Percentiles rank a stretch among this genome's conserved stretches.
phyloP scores from a whole-genome alignment of 2,797 vertebrate species.

The Champsocephalus esox region DNA sequence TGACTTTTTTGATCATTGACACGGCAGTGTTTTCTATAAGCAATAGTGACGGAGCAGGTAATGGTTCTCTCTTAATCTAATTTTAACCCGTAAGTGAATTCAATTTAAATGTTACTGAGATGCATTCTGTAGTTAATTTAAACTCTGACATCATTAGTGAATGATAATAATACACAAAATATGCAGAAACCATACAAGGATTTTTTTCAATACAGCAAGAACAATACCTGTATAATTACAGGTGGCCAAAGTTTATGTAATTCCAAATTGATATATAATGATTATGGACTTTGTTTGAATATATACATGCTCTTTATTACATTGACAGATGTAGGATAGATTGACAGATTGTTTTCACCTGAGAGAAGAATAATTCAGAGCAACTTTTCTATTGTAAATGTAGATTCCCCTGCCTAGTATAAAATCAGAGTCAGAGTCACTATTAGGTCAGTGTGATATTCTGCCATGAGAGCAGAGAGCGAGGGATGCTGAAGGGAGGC shows the following conservation, averaged over 20 bases:
- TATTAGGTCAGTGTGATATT: conserved; percentile 40
- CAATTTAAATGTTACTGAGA: not conserved
- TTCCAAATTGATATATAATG: no score
- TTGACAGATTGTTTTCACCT: conserved; percentile 45
- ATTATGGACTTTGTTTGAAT: conserved; percentile 7
- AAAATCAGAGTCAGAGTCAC: conserved; percentile 37
- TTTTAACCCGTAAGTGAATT: not conserved
- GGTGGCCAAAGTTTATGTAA: not conserved
- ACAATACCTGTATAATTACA: not conserved
- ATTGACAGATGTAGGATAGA: not conserved
- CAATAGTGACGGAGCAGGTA: not conserved
- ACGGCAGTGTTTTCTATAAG: conserved; percentile 23
- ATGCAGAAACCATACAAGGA: not conserved
- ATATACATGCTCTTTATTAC: no score
- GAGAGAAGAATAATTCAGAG: conserved; percentile 27
- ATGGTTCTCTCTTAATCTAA: conserved; percentile 5
- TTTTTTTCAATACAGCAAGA: not conserved
- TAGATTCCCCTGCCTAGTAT: conserved; percentile 26
- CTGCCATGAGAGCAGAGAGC: conserved; percentile 34
- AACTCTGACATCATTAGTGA: not conserved
- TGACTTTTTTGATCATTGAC: conserved; percentile 69
- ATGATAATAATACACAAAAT: not conserved
- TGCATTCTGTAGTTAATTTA: not conserved
- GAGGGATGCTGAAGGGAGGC: conserved; percentile 38
- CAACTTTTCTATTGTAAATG: conserved; percentile 16